Base-by-base conservation (phyloP, 2,888 invertebrate species). In the Hydraecia micacea region DNA sequence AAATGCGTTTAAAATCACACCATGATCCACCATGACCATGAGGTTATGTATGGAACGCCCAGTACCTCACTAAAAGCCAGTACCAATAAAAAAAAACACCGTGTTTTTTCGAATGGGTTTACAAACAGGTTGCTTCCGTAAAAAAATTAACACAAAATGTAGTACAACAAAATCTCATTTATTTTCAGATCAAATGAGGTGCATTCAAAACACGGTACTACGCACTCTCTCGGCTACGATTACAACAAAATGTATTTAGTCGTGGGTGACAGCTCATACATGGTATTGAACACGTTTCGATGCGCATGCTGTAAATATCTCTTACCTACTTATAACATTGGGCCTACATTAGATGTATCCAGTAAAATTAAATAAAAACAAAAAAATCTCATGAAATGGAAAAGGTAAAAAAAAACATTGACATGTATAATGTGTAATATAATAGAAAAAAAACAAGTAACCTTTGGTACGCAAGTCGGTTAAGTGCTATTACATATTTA, bases 311-410 rank as follows among this genome's bases (percentile, higher is more conserved):
- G 70, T 85, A 85, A 67, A 85, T 77, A 83, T 66, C 60, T 55
- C 49, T 69, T 46, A 36, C 0, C 5, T 36, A 77, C n/a, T 70
- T 79, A 81, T 82, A 75, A 88, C 67, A 80, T 72, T 87, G 85
- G 90, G 91, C 92, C 89, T 93, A 93, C 90, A 92, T 92, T 76
- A 87, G 84, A 91, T 92, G 92, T 92, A 91, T 79, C 89, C 87
- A 85, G 79, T 78, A 84, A 80, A 71, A 62, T 63, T 46, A 9
- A 70, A 73, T 62, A n/a, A 42, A 72, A 79, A 65, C 0, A 69
- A 77, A 77, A 80, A 81, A 46, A 78, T 28, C 73, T 63, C 36
- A 55, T 46, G 11, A 65, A 70, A 66, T 11, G 3, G 13, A 66
- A 78, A 66, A 55, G 1, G 8, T 2, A n/a, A 78, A 58, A 71